These are phyloP conservation scores for Halesus radiatus DNA, from an alignment of 1,140 invertebrate genomes.

Conservation along the genomic window DNA sequence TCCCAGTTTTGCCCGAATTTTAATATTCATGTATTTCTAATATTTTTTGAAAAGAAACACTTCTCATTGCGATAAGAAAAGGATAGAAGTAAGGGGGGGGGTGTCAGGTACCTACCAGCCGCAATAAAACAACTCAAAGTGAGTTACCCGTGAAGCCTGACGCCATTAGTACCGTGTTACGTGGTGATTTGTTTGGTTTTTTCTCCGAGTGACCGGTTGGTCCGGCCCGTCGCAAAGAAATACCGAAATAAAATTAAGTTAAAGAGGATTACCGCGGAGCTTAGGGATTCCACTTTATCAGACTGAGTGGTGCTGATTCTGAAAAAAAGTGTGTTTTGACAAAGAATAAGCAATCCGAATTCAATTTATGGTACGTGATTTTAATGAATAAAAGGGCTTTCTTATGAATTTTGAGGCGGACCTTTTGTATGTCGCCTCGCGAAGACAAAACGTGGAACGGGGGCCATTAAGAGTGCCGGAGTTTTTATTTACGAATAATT, in stretches of 20 bases:
- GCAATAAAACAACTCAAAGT: neutral
- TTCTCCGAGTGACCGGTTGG: neutral
- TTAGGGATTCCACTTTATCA: constrained; percentile 1
- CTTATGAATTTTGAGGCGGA: no score
- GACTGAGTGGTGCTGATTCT: neutral
- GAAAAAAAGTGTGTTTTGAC: neutral
- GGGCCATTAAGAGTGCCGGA: no score
- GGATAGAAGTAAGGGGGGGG: neutral
- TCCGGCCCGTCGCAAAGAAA: neutral
- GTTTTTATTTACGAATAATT: no score
- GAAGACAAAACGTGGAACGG: no score
- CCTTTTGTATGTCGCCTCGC: no score
- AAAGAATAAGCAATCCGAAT: neutral
- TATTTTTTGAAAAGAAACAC: no score
- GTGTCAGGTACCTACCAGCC: neutral
- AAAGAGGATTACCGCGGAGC: constrained; percentile 1
- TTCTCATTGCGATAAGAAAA: neutral
- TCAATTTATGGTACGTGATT: neutral
- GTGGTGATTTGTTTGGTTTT: constrained; percentile 3
- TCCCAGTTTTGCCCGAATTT: no score
- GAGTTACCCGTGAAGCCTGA: neutral
- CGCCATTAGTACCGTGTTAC: constrained; percentile 7
- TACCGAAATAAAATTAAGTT: constrained; percentile 2
- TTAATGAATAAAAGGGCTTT: no score
- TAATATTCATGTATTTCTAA: no score